Evolutionary conservation across 2,888 invertebrate genomes (phyloP), one percentile per base, ranked within the genome.

Genomic region (Tridacna gigas): DNA sequence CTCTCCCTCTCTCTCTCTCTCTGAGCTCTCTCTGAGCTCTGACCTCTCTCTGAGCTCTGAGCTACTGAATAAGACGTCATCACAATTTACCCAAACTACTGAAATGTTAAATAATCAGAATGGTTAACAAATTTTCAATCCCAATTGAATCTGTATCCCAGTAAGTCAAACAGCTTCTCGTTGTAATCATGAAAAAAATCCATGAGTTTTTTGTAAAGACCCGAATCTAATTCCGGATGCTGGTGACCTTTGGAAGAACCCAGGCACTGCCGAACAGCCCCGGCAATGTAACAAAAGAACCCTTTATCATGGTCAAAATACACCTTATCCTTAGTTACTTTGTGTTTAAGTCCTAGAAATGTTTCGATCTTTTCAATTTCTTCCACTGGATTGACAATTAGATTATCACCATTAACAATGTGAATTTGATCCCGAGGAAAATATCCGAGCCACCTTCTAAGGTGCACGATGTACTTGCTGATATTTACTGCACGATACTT

Each of bases 321-420:
- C 5, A 63, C 63, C 25, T 25, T 25, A 22, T 63, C 63, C 22
- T 25, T 63, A 13, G 63, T 63, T 13, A 63, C 25, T 63, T 63
- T 63, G 63, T 69, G 69, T 47, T 69, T n/a, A 20, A 69, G 18
- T 11, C 45, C 69, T 0, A 69, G 45, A 45, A 69, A 69, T 2
- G 69, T 45, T 69, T 37, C 69, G 28, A 69, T 69, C 47, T 69
- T 69, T 37, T n/a, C 37, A 20, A 69, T n/a, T 25, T 69, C 69
- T 69, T 69, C 69, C 18, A 69, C 47, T 2, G 69, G 69, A 28
- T 69, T 69, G 5, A 69, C 9, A 47, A 45, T 69, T n/a, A 69
- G 22, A n/a, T 69, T 45, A 45, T 69, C 47, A 12, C 69, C 69
- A 22, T 63, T 22, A 25, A 63, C 63, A 47, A 69, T 47, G 47